Conservation (phyloP, 2,888 invertebrate genomes). For the Synanthedon vespiformis region DNA sequence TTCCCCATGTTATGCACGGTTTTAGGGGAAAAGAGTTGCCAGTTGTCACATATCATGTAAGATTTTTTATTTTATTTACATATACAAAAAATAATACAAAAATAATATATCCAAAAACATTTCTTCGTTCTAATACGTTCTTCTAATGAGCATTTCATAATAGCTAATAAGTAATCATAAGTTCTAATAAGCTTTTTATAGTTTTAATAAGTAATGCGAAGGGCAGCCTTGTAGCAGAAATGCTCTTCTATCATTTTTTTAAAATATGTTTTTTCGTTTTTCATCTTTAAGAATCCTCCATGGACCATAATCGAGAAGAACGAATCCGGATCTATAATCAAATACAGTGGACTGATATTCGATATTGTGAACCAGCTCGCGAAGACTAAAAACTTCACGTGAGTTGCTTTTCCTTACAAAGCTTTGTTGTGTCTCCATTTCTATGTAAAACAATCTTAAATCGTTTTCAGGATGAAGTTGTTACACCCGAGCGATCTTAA, state of each 20-base stretch:
- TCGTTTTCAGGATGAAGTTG: slow-evolving; percentile 42
- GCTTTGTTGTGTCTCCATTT: neutral
- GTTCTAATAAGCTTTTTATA: too few species aligned
- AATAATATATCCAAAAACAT: neutral
- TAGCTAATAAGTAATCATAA: too few species aligned
- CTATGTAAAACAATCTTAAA: neutral
- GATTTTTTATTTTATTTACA: slow-evolving; percentile 19
- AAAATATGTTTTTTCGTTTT: too few species aligned
- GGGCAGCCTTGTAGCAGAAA: too few species aligned
- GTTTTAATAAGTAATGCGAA: too few species aligned
- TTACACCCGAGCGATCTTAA: slow-evolving; percentile 34
- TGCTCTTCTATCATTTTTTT: too few species aligned
- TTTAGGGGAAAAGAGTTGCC: slow-evolving; percentile 81
- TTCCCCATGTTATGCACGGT: slow-evolving; percentile 83
- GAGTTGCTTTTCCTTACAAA: slow-evolving; percentile 20
- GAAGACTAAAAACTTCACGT: slow-evolving; percentile 84
- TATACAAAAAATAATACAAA: too few species aligned
- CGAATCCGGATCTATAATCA: slow-evolving; percentile 66
- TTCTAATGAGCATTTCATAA: too few species aligned
- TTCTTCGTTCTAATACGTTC: too few species aligned
- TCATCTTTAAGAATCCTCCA: slow-evolving; percentile 80
- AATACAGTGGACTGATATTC: slow-evolving; percentile 80
- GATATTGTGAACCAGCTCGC: slow-evolving; percentile 83
- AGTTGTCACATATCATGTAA: slow-evolving; percentile 82
- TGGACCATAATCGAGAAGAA: slow-evolving; percentile 82